These are phyloP conservation scores for Drepana falcataria DNA, from an alignment of 2,888 invertebrate genomes.

Conservation along the genomic window DNA sequence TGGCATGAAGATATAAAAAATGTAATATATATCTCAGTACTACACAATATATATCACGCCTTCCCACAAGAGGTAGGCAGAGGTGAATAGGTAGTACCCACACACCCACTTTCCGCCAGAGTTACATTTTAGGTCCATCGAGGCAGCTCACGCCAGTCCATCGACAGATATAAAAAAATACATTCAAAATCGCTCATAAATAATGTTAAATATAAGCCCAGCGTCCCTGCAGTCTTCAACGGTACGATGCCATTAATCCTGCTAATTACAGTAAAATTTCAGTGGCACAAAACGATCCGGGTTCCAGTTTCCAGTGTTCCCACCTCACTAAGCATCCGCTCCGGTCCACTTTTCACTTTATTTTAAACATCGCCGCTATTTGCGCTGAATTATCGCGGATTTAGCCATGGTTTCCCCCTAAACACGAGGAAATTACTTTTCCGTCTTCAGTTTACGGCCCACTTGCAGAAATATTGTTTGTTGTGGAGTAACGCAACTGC, in stretches of 20 bases:
- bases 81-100: no score
- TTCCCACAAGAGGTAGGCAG: no score
- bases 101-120: no score
- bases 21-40: no score
- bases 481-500: no score
- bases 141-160: no score
- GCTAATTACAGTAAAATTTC: constrained; percentile 38
- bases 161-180: no score
- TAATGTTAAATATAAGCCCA: background rate
- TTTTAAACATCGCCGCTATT: constrained; percentile 24
- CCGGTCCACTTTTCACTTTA: constrained; percentile 29
- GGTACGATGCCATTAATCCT: constrained; percentile 35
- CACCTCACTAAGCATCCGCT: constrained; percentile 7
- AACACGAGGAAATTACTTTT: constrained; percentile 20
- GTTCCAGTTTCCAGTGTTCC: constrained; percentile 1
- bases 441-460: constrained; percentile 4
- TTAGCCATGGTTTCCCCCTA: constrained; percentile 13
- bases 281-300: constrained; percentile 27
- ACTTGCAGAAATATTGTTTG: background rate
- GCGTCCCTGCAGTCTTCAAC: constrained; percentile 11
- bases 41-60: no score
- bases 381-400: constrained; percentile 21
- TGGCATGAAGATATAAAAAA: no score
- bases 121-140: no score
- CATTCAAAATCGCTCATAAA: background rate